Conservation (phyloP, 2,797 vertebrate genomes). For the Oreochromis mossambicus region DNA sequence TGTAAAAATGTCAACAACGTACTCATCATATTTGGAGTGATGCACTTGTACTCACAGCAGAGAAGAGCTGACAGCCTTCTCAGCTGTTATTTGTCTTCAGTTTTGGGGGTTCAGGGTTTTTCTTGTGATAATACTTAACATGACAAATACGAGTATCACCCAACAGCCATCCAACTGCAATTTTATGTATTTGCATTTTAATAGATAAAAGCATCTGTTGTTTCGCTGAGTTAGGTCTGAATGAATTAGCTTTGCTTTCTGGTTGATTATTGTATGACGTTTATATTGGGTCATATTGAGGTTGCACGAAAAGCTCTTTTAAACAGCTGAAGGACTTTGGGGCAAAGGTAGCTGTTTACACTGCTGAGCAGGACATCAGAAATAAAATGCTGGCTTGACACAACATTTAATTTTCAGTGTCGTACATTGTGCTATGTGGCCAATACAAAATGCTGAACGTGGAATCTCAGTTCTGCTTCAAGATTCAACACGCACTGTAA, state of each 20-base stretch:
- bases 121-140: neutral
- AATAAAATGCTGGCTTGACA: slow-evolving; percentile 1
- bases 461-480: slow-evolving; percentile 64
- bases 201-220: slow-evolving; percentile 25
- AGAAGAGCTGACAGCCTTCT: neutral
- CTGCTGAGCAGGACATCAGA: neutral
- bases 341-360: neutral
- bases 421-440: neutral
- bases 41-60: neutral
- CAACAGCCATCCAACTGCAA: neutral
- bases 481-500: neutral
- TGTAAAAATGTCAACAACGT: neutral
- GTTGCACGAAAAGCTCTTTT: slow-evolving; percentile 5
- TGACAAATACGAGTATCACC: neutral
- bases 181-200: slow-evolving; percentile 41
- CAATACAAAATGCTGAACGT: slow-evolving; percentile 38
- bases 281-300: slow-evolving; percentile 7
- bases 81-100: slow-evolving; percentile 2
- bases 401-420: neutral
- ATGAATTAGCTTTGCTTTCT: slow-evolving; percentile 29
- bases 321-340: neutral
- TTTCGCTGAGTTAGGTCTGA: slow-evolving; percentile 8
- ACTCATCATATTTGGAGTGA: neutral
- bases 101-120: neutral
- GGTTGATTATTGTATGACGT: slow-evolving; percentile 4